Evolutionary conservation across 1,140 invertebrate genomes (phyloP), one percentile per base, ranked within the genome.

Genomic region (Trichogramma pretiosum): DNA sequence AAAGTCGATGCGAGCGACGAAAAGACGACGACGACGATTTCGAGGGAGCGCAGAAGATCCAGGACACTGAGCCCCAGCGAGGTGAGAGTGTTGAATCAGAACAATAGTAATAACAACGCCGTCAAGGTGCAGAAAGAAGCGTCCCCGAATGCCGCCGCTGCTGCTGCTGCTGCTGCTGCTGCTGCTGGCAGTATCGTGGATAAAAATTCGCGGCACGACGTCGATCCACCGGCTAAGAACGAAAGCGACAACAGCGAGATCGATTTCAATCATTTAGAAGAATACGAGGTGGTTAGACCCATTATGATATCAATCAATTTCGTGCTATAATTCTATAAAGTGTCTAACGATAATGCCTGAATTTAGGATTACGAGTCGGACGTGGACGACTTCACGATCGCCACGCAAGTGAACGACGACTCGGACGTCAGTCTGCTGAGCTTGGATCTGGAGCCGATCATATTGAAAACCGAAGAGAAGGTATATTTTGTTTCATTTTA

Each of bases 311-410:
- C n/a, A n/a, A n/a, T n/a, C n/a, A n/a, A n/a, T n/a, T n/a, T n/a
- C n/a, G n/a, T n/a, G n/a, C n/a, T n/a, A n/a, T n/a, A n/a, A n/a
- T n/a, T n/a, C n/a, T n/a, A n/a, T n/a, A n/a, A n/a, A n/a, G n/a
- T n/a, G n/a, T n/a, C n/a, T n/a, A n/a, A n/a, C n/a, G 14, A 33
- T 36, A 10, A 38, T 17, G 35, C 51, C 13, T 26, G n/a, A 3
- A n/a, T 39, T 55, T 58, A 75, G 72, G 72, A 74, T 59, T 72
- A 79, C 61, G 64, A 79, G 59, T 70, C 77, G 46, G 68, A 81
- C 59, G 74, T 79, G 72, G 70, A 73, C 63, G 70, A 73, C 48
- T 66, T 62, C n/a, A 64, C 63, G 11, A 64, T 60, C 35, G 47
- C 51, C 45, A 67, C 65, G 8, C 55, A 63, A 45, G 63, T 70